These are phyloP conservation scores for Callocephalon fimbriatum DNA, from an alignment of 2,113 vertebrate genomes.

Conservation along the genomic window DNA sequence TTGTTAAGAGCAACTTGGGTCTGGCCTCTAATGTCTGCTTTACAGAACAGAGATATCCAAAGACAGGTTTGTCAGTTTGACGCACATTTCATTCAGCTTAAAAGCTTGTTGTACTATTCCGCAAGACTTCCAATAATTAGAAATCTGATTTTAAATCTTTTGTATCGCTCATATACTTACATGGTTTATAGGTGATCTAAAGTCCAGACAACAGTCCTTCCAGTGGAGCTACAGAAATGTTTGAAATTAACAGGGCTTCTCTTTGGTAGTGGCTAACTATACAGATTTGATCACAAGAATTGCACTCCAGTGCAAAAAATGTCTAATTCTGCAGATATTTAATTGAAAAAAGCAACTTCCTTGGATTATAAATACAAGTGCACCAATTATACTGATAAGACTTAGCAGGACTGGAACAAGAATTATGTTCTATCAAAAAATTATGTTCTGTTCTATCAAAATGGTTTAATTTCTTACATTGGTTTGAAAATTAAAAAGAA, in stretches of 20 bases:
- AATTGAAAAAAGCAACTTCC: background rate
- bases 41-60: background rate
- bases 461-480: background rate
- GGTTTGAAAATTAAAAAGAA: background rate
- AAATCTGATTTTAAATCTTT: background rate
- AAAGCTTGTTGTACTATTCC: background rate
- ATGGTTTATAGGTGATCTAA: background rate
- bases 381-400: background rate
- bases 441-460: background rate
- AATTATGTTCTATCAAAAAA: background rate
- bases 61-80: background rate
- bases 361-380: background rate
- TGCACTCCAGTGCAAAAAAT: background rate
- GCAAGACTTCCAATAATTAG: background rate
- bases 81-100: background rate
- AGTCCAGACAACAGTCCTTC: background rate
- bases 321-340: background rate
- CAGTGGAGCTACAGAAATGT: background rate
- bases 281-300: background rate
- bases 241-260: background rate
- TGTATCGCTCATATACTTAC: fast-evolving
- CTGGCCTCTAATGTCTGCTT: background rate
- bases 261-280: background rate
- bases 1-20: background rate
- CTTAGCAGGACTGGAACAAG: background rate